Conservation (phyloP, 2,113 vertebrate species). For the Nibea coibor region DNA sequence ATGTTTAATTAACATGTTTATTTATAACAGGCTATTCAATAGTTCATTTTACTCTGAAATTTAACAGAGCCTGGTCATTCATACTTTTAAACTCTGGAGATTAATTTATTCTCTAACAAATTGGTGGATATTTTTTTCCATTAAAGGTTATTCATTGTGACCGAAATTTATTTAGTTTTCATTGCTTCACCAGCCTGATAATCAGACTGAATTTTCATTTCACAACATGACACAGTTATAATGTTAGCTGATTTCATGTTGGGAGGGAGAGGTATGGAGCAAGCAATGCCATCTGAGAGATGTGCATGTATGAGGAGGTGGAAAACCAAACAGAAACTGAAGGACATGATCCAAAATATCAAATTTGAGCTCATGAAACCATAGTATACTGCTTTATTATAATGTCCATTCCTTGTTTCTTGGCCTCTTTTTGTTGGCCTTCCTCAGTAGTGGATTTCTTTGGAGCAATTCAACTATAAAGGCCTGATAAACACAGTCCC, state of each 20-base stretch:
- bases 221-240: not conserved
- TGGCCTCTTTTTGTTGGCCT: too few species aligned
- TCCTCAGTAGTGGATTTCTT: too few species aligned
- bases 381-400: too few species aligned
- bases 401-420: too few species aligned
- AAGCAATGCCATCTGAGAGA: not conserved
- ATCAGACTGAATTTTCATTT: not conserved
- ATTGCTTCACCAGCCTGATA: not conserved
- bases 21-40: conserved; percentile 9
- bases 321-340: not conserved
- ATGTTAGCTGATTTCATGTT: not conserved
- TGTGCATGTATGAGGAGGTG: not conserved
- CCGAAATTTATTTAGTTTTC: conserved; percentile 10
- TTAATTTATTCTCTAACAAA: not conserved
- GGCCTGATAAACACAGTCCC: too few species aligned
- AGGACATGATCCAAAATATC: not conserved
- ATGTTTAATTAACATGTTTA: conserved; percentile 25
- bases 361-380: too few species aligned
- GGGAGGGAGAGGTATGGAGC: not conserved
- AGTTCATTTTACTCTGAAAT: not conserved
- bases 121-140: conserved; percentile 3
- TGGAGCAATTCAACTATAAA: too few species aligned
- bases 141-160: conserved; percentile 11
- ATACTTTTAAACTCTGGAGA: not conserved
- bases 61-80: conserved; percentile 2